Evolutionary conservation across 2,797 vertebrate genomes (phyloP).

Genomic region (Harpagifer antarcticus): DNA sequence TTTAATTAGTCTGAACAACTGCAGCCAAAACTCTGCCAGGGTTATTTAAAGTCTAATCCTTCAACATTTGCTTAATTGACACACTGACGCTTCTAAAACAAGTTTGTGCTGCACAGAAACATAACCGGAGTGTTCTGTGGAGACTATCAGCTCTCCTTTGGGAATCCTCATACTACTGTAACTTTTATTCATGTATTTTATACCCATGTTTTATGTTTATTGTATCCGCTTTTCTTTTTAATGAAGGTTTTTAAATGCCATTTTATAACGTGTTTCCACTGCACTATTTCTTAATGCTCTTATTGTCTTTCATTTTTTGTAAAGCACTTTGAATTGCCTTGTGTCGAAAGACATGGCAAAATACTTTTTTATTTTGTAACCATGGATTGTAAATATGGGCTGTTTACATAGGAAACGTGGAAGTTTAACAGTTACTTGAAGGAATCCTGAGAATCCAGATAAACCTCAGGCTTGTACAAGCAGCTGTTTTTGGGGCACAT

Average conservation of each 20-base stretch:
- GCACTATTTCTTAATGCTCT: too few relatives aligned
- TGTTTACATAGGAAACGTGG: not conserved
- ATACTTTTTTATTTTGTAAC: not conserved
- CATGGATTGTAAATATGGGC: not conserved
- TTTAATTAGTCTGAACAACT: slow-evolving; percentile 19
- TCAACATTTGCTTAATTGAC: not conserved
- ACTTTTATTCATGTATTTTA: too few relatives aligned
- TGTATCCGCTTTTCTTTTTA: too few relatives aligned
- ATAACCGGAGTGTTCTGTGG: too few relatives aligned
- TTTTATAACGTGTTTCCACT: too few relatives aligned
- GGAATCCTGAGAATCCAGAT: not conserved
- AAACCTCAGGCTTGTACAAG: not conserved
- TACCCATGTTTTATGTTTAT: too few relatives aligned
- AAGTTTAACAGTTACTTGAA: not conserved
- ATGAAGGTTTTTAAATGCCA: too few relatives aligned
- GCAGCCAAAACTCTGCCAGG: not conserved
- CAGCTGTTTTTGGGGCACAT: not conserved
- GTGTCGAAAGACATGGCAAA: too few relatives aligned
- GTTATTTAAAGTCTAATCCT: slow-evolving; percentile 18
- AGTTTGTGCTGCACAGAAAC: not conserved
- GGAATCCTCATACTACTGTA: too few relatives aligned
- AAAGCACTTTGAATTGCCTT: too few relatives aligned
- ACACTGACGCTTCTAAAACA: not conserved
- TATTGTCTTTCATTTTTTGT: too few relatives aligned
- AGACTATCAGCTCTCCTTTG: too few relatives aligned